Evolutionary conservation across 2,888 invertebrate genomes (phyloP).

Genomic region (Caenorhabditis sp.): DNA sequence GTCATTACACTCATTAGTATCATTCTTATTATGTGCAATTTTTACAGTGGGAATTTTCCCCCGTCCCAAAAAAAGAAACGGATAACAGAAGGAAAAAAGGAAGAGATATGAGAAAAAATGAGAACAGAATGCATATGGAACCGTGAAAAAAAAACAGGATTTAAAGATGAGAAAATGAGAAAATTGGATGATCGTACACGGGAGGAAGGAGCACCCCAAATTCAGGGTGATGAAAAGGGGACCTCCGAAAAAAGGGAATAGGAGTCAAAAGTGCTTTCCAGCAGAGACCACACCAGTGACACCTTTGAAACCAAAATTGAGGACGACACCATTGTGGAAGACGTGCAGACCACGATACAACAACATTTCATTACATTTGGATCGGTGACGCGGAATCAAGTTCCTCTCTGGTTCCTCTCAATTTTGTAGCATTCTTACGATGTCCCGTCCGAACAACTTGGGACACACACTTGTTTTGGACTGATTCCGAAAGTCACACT

Average conservation of each 20-base stretch:
- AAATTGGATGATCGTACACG: slow-evolving; percentile 41
- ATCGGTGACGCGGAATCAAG: slow-evolving; percentile 70
- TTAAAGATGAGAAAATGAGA: slow-evolving; percentile 48
- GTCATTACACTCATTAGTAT: slow-evolving; percentile 43
- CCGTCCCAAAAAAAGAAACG: slow-evolving; percentile 6
- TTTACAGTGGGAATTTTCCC: slow-evolving; percentile 11
- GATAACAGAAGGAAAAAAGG: background rate
- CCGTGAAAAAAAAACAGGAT: slow-evolving; percentile 48
- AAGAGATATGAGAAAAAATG: slow-evolving; percentile 4
- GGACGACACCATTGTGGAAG: slow-evolving; percentile 63
- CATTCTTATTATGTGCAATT: slow-evolving; percentile 21
- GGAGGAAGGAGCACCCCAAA: slow-evolving; percentile 19
- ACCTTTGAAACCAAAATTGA: slow-evolving; percentile 67
- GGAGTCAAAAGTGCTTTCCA: slow-evolving; percentile 58
- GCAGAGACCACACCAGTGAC: slow-evolving; percentile 42
- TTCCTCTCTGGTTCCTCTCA: slow-evolving; percentile 59
- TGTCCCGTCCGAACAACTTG: slow-evolving; percentile 35
- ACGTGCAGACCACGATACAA: slow-evolving; percentile 62
- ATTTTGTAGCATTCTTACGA: slow-evolving; percentile 28
- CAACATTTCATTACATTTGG: slow-evolving; percentile 71
- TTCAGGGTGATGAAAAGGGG: slow-evolving; percentile 18
- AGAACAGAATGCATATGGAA: slow-evolving; percentile 11
- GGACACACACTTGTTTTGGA: slow-evolving; percentile 41
- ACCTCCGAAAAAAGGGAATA: background rate
- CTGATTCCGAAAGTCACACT: slow-evolving; percentile 49